These are phyloP conservation scores for Hyposmocoma kahamanoa DNA, from an alignment of 1,140 invertebrate genomes.

Conservation along the genomic window DNA sequence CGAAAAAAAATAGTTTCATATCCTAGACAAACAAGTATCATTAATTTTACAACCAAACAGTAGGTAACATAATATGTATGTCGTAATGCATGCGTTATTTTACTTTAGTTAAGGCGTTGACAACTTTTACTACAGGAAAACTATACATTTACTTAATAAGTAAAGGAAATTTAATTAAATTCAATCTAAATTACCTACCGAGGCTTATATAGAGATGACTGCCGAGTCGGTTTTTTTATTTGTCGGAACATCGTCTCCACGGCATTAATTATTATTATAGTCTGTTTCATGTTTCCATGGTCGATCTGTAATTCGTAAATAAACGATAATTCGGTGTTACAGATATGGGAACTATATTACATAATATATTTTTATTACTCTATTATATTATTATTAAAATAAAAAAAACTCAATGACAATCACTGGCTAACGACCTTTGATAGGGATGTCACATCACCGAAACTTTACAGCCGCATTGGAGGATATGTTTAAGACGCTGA, in stretches of 20 bases:
- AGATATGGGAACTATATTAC: too few species aligned
- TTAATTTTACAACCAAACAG: not conserved
- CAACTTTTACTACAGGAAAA: not conserved
- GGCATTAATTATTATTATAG: slow-evolving; percentile 28
- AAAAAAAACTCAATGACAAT: too few species aligned
- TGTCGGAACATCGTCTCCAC: slow-evolving; percentile 40
- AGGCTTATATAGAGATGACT: slow-evolving; percentile 33
- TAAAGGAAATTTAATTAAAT: not conserved
- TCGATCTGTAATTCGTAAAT: slow-evolving; percentile 53
- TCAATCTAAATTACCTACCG: slow-evolving; percentile 21
- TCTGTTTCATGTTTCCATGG: slow-evolving; percentile 47
- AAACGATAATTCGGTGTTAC: too few species aligned
- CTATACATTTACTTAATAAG: not conserved
- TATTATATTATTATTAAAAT: too few species aligned
- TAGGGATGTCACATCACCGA: too few species aligned
- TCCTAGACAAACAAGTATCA: not conserved
- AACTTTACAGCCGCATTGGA: too few species aligned
- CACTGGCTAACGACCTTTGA: too few species aligned
- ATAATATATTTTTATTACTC: too few species aligned
- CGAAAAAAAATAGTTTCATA: too few species aligned
- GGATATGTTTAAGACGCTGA: too few species aligned
- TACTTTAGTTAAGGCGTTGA: not conserved
- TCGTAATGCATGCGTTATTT: not conserved
- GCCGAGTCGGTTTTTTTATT: slow-evolving; percentile 26
- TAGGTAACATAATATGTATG: not conserved